A percentile compares a stretch with the other conserved stretches of the same genome.
These are phyloP conservation scores for Oligia strigilis DNA, from an alignment of 2,888 invertebrate genomes.

Conservation along the genomic window DNA sequence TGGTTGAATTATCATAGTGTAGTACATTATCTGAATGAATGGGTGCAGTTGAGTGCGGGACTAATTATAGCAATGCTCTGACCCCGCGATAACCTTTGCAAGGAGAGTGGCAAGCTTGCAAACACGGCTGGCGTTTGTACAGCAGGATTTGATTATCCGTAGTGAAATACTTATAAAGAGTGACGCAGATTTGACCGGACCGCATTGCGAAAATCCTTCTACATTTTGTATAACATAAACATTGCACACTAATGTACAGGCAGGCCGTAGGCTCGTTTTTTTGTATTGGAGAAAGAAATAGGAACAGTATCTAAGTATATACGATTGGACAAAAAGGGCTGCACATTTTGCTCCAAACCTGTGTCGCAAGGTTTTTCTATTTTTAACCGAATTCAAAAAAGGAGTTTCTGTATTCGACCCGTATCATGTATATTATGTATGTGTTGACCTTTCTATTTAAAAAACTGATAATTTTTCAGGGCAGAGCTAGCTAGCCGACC, in stretches of 20 bases:
- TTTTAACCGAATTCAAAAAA: too few relatives aligned
- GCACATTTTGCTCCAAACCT: not conserved
- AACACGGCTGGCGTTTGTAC: slow-evolving; percentile 46
- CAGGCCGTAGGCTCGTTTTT: not conserved
- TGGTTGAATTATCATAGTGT: slow-evolving; percentile 59
- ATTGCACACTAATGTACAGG: too few relatives aligned
- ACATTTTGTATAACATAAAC: too few relatives aligned
- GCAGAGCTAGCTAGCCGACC: too few relatives aligned
- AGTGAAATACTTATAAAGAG: not conserved
- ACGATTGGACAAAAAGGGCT: not conserved
- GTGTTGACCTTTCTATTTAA: too few relatives aligned
- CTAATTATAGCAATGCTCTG: slow-evolving; percentile 81
- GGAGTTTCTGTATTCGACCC: too few relatives aligned
- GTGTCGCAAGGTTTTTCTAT: not conserved
- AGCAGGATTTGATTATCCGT: slow-evolving; percentile 31
- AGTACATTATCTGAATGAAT: slow-evolving; percentile 72
- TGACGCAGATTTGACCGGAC: not conserved
- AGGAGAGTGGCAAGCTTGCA: slow-evolving; percentile 60
- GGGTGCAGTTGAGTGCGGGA: slow-evolving; percentile 71
- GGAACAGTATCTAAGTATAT: not conserved
- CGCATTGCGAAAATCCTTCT: not conserved
- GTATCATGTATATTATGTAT: too few relatives aligned
- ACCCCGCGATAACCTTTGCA: slow-evolving; percentile 77
- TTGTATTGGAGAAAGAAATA: not conserved
- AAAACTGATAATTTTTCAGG: too few relatives aligned